Evolutionary conservation across 2,888 invertebrate genomes (phyloP), one percentile per base, ranked within the genome.

Genomic region (Drosophila neutralis): DNA sequence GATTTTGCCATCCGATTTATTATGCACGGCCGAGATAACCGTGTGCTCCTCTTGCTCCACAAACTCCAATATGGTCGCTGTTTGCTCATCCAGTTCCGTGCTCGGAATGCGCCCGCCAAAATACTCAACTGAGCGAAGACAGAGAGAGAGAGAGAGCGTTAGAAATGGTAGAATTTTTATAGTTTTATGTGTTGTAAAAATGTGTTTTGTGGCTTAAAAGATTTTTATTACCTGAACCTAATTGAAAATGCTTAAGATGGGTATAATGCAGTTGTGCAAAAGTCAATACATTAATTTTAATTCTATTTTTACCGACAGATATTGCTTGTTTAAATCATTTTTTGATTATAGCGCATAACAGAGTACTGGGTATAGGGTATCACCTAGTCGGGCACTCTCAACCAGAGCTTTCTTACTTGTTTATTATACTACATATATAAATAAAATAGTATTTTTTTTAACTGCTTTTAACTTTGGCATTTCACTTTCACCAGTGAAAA

Each of bases 11-110:
- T 93, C 92, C 76, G 82, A 84, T 84, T 91, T 92, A 81, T 92
- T 90, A 77, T 92, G 90, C 74, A 92, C 92, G 64, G 94, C 94
- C 78, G 93, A 93, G 70, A 94, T 88, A 72, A 93, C 92, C 54
- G 93, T 92, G 73, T 93, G 92, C 82, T 93, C 93, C 78, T 93
- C 93, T 76, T 92, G 93, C 82, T 93, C 92, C 61, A 94, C 87
- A 87, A 94, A 94, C 78, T 93, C 93, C 76, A 92, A 91, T 72
- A 94, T 88, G 73, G 92, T 87, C 68, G 90, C 81, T 92, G 93
- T 81, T 88, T 91, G 80, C 91, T 89, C 89, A 80, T 91, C 87
- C 81, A 89, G 72, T 58, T 88, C 83, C 78, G 91, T 81, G 67
- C 92, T 76, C 48, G 86, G 90, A 69, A 83, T 80, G 56, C 83